Percentiles rank a stretch among this genome's conserved stretches.
phyloP scores from a whole-genome alignment of 1,140 invertebrate species.

The Cecropterus lyciades region DNA sequence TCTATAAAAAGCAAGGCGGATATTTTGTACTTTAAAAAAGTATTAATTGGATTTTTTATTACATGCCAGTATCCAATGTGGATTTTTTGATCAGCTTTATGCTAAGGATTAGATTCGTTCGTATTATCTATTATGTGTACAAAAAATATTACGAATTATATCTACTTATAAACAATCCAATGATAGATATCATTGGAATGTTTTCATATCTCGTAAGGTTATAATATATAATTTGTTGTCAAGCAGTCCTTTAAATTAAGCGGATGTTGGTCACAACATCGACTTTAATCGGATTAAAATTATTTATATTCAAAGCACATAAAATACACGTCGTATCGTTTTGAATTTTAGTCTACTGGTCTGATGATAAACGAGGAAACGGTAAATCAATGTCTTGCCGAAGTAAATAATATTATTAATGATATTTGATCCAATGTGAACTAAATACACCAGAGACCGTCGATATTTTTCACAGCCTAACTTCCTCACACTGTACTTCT shows the following conservation, averaged over 20 bases:
- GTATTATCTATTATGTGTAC: constrained; percentile 1
- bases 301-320: constrained; percentile 16
- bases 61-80: constrained; percentile 43
- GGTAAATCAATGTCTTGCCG: too few species aligned
- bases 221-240: constrained; percentile 5
- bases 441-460: too few species aligned
- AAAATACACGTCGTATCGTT: background rate
- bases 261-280: constrained; percentile 5
- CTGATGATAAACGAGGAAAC: too few species aligned
- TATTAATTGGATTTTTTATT: constrained; percentile 53
- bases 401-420: too few species aligned
- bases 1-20: constrained; percentile 48
- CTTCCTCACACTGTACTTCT: too few species aligned
- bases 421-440: too few species aligned
- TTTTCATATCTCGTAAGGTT: background rate
- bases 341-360: too few species aligned
- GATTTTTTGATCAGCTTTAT: constrained; percentile 16
- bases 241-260: background rate
- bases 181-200: constrained; percentile 2
- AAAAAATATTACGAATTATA: constrained; percentile 12
- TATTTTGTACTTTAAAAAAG: constrained; percentile 49
- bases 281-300: constrained; percentile 25
- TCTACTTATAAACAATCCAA: constrained; percentile 4
- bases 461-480: too few species aligned
- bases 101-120: constrained; percentile 16